Evolutionary conservation across 2,797 vertebrate genomes (phyloP).

Genomic region (Spinus olivaceus): DNA sequence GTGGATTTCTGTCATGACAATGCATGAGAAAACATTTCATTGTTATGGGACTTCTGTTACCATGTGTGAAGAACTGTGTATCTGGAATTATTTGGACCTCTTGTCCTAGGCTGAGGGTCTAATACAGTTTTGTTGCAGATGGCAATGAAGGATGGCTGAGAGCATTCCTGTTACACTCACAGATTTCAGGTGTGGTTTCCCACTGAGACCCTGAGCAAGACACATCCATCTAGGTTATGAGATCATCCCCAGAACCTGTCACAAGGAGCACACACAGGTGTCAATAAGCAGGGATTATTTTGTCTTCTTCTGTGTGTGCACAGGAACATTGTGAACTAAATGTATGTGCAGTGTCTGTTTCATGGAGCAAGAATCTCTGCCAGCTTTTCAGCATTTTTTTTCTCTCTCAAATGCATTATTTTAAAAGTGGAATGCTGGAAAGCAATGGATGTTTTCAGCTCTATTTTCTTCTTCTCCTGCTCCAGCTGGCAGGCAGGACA

Average conservation of each 20-base stretch:
- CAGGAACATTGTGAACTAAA: not conserved
- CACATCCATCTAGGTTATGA: not conserved
- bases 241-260: not conserved
- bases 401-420: not conserved
- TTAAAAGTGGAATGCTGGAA: not conserved
- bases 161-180: not conserved
- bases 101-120: not conserved
- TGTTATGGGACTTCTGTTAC: not conserved
- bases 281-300: not conserved
- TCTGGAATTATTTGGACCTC: not conserved
- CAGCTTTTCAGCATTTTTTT: not conserved
- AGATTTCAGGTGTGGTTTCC: not conserved
- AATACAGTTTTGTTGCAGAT: not conserved
- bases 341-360: not conserved
- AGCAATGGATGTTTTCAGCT: not conserved
- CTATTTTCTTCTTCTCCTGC: not conserved
- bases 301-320: not conserved
- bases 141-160: not conserved
- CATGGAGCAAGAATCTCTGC: not conserved
- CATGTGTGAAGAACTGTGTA: not conserved
- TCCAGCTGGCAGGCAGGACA: not conserved
- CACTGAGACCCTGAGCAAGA: not conserved
- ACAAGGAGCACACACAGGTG: not conserved
- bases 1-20: not conserved
- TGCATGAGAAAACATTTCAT: not conserved